Evolutionary conservation across 2,113 vertebrate species (phyloP).

Genomic region (Oryzias woworae): DNA sequence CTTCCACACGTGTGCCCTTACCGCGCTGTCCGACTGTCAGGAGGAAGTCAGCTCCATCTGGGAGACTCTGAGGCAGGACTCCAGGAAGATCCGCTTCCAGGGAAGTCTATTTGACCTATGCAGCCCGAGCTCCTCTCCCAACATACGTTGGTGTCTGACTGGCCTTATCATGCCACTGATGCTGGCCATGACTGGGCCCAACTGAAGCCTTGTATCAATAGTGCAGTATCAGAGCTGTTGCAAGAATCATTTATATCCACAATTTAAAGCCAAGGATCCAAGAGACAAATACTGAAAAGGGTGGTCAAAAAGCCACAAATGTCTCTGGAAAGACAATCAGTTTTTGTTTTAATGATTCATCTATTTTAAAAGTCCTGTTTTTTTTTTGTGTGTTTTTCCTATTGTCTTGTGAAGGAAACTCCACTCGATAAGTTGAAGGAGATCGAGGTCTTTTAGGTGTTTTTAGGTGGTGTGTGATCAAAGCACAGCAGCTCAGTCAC

Average conservation of each 20-base stretch:
- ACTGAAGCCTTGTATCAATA: constrained; percentile 40
- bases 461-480: neutral
- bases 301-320: constrained; percentile 32
- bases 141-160: constrained; percentile 19
- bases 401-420: constrained; percentile 8
- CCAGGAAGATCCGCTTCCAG: constrained; percentile 78
- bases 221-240: constrained; percentile 2
- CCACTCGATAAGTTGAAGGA: constrained; percentile 7
- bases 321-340: constrained; percentile 39
- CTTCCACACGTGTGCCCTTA: constrained; percentile 76
- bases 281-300: constrained; percentile 42
- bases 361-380: constrained; percentile 33
- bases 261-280: constrained; percentile 67
- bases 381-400: constrained; percentile 21
- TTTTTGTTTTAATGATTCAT: constrained; percentile 41
- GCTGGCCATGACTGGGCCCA: constrained; percentile 33
- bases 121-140: constrained; percentile 60
- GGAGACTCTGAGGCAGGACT: constrained; percentile 78
- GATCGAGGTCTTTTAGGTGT: neutral
- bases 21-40: constrained; percentile 71
- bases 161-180: constrained; percentile 53
- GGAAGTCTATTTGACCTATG: constrained; percentile 80
- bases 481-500: neutral
- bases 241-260: constrained; percentile 1
- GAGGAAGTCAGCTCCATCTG: constrained; percentile 77